Conservation (phyloP, 53 echinoderm and acorn worm genomes). For the Paracentrotus lividus region DNA sequence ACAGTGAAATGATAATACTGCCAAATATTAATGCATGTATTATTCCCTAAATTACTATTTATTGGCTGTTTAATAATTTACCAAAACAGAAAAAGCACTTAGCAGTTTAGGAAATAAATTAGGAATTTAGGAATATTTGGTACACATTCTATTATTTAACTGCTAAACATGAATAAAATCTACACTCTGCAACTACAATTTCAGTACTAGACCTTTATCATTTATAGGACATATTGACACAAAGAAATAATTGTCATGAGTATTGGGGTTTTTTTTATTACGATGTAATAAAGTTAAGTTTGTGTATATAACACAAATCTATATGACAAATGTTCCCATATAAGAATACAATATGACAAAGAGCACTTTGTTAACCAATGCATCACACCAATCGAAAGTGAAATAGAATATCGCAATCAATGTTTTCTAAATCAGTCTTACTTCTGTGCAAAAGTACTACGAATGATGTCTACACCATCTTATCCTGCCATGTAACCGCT, state of each 20-base stretch:
- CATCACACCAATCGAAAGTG: constrained; percentile 21
- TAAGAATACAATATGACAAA: background rate
- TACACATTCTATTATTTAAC: constrained; percentile 18
- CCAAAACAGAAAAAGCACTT: constrained; percentile 25
- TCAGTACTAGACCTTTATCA: background rate
- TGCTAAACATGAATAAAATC: constrained; percentile 27
- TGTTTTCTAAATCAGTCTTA: background rate
- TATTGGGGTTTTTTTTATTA: constrained; percentile 14
- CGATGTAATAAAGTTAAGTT: constrained; percentile 18
- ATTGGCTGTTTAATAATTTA: constrained; percentile 14
- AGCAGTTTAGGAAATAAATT: background rate
- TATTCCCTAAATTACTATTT: constrained; percentile 14
- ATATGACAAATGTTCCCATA: constrained; percentile 3
- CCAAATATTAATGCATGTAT: background rate
- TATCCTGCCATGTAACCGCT: constrained; percentile 36
- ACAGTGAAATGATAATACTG: too few relatives aligned
- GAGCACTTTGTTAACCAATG: constrained; percentile 11
- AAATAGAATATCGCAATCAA: constrained; percentile 10
- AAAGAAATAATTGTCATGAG: constrained; percentile 33
- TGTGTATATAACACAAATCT: background rate
- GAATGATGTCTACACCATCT: background rate
- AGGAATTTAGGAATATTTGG: background rate
- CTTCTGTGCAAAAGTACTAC: constrained; percentile 31
- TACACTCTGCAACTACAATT: background rate
- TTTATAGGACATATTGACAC: constrained; percentile 29